phyloP scores from a whole-genome alignment of 2,797 vertebrate species.

The Lacerta viridis region DNA sequence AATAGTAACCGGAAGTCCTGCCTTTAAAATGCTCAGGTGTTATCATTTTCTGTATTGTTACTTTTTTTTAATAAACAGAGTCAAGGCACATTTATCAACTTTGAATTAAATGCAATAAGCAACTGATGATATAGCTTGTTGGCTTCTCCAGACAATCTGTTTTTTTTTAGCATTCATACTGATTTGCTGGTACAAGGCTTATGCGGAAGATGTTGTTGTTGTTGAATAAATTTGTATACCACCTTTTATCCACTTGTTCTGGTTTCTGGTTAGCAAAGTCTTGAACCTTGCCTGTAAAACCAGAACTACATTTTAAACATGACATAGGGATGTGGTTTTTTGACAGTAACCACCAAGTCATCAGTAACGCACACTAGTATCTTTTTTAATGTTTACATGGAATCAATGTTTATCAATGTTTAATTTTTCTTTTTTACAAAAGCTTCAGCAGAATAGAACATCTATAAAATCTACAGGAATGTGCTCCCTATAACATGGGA shows the following conservation, averaged over 20 bases:
- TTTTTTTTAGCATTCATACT: no score
- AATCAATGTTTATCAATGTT: background rate
- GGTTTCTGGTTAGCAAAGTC: background rate
- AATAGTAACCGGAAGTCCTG: background rate
- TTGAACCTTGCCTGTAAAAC: no score
- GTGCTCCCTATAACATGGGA: background rate
- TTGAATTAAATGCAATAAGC: background rate
- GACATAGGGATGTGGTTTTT: background rate
- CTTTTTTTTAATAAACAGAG: background rate
- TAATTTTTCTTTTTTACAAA: background rate
- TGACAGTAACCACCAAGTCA: background rate
- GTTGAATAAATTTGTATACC: no score
- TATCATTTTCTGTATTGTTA: background rate
- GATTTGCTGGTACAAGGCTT: no score
- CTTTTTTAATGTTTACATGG: no score
- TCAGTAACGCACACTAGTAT: background rate
- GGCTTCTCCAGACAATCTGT: no score
- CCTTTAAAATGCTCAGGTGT: background rate
- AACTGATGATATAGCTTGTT: background rate
- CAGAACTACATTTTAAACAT: background rate
- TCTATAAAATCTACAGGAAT: background rate
- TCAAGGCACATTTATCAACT: background rate
- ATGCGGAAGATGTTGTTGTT: no score
- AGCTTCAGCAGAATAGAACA: background rate
- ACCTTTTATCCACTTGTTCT: background rate